Conservation (phyloP, 2,888 invertebrate genomes). For the Tipula lateralis region DNA sequence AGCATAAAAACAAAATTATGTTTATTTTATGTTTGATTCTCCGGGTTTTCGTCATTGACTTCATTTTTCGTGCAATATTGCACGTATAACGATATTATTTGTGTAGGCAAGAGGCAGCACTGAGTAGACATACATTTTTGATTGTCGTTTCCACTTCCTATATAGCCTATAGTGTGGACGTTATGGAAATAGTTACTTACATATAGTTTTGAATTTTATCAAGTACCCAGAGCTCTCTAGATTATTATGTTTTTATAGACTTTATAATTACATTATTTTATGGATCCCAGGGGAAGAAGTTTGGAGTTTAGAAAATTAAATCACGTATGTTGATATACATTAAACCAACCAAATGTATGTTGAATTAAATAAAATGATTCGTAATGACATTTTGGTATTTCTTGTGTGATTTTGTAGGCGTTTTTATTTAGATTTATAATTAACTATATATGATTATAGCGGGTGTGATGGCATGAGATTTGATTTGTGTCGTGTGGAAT, state of each 20-base stretch:
- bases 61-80: neutral
- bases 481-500: neutral
- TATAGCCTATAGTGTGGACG: neutral
- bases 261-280: conserved; percentile 20
- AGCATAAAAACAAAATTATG: conserved; percentile 5
- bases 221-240: neutral
- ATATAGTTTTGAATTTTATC: neutral
- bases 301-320: neutral
- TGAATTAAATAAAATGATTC: neutral
- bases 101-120: neutral
- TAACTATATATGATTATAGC: neutral
- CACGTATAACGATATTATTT: neutral
- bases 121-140: neutral
- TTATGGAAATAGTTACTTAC: neutral
- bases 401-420: conserved; percentile 9
- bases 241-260: neutral
- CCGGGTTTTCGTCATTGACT: neutral
- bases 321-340: neutral
- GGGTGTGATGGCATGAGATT: neutral
- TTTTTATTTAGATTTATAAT: neutral
- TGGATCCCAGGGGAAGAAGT: neutral
- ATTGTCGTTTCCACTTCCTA: neutral
- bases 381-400: conserved; percentile 19
- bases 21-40: neutral
- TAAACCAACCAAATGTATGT: neutral